These are phyloP conservation scores for Perca flavescens DNA, from an alignment of 2,113 vertebrate species.

Conservation along the genomic window DNA sequence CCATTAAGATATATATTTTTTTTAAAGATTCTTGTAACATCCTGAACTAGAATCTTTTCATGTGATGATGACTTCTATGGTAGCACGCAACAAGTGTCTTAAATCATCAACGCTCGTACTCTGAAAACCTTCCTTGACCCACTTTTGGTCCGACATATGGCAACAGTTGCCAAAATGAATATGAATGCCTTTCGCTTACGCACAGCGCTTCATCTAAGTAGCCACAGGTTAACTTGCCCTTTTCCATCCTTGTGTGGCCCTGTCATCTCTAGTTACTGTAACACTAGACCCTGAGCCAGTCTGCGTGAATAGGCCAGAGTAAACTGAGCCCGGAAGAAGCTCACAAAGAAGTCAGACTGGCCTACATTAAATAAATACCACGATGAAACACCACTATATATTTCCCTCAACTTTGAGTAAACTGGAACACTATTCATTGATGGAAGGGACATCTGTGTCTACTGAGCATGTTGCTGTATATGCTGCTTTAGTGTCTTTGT, in stretches of 20 bases:
- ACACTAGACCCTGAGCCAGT: slow-evolving; percentile 43
- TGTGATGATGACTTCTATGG: neutral
- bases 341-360: slow-evolving; percentile 21
- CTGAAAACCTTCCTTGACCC: neutral
- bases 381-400: neutral
- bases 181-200: neutral
- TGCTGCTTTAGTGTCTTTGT: neutral
- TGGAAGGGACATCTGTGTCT: neutral
- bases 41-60: neutral
- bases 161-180: slow-evolving; percentile 10
- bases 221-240: slow-evolving; percentile 35
- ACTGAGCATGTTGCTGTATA: too few relatives aligned
- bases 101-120: neutral
- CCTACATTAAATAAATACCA: slow-evolving; percentile 31
- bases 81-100: too few relatives aligned
- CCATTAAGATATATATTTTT: neutral
- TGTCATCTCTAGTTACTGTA: slow-evolving; percentile 70
- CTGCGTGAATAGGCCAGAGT: slow-evolving; percentile 37
- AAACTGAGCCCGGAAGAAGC: slow-evolving; percentile 49
- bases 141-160: neutral
- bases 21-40: neutral
- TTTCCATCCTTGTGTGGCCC: slow-evolving; percentile 37
- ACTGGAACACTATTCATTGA: slow-evolving; percentile 1
- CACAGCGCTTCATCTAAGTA: neutral
- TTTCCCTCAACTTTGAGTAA: neutral